These are phyloP conservation scores for Hesperophylax magnus DNA, from an alignment of 1,140 invertebrate genomes.

Conservation along the genomic window DNA sequence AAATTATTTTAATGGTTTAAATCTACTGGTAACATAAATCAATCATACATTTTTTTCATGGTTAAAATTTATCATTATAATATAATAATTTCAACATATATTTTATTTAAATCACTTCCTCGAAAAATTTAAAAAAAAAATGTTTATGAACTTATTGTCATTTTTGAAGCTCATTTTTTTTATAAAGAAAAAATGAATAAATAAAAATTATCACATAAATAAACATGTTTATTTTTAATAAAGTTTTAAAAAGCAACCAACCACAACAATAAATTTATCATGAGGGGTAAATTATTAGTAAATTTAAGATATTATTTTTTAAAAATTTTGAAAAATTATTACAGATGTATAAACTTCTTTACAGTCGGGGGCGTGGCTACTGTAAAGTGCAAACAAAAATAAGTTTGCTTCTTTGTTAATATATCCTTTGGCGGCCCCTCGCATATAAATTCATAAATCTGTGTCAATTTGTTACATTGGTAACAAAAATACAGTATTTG, in stretches of 20 bases:
- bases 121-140: not conserved
- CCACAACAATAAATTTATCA: too few species aligned
- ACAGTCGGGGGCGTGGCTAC: too few species aligned
- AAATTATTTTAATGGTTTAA: not conserved
- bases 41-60: not conserved
- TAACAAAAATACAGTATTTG: too few species aligned
- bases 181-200: constrained; percentile 26
- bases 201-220: constrained; percentile 1
- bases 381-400: too few species aligned
- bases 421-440: too few species aligned
- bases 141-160: constrained; percentile 19
- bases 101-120: not conserved
- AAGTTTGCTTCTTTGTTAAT: too few species aligned
- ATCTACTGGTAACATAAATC: constrained; percentile 10
- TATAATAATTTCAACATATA: constrained; percentile 17
- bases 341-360: too few species aligned
- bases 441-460: too few species aligned
- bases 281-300: too few species aligned
- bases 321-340: too few species aligned
- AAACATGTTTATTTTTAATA: constrained; percentile 10
- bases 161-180: constrained; percentile 12
- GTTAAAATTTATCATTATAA: not conserved
- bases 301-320: too few species aligned
- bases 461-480: too few species aligned
- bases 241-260: not conserved